A percentile compares a stretch with the other conserved stretches of the same genome.
Conservation (phyloP, 1,140 invertebrate species). For the Pygmarrhopalites habei region DNA sequence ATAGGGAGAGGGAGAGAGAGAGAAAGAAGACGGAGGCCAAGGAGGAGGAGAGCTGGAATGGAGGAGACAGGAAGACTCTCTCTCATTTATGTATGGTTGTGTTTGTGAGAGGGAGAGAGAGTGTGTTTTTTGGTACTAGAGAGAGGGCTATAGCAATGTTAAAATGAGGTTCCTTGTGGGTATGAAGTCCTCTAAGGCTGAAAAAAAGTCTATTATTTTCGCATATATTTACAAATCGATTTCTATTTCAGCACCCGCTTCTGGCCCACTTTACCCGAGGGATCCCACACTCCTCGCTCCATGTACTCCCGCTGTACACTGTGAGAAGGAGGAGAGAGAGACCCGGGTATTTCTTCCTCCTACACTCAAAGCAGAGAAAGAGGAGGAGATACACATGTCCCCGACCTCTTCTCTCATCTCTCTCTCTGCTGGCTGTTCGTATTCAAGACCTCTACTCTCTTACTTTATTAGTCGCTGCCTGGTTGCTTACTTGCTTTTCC, state of each 20-base stretch:
- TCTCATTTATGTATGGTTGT: no score
- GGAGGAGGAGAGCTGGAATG: no score
- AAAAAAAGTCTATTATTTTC: conserved; percentile 29
- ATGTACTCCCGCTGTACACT: no score
- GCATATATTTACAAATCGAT: conserved; percentile 36
- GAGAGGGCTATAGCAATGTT: no score
- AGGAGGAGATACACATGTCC: conserved; percentile 5
- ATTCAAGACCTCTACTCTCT: conserved; percentile 3
- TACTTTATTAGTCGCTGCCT: conserved; percentile 8
- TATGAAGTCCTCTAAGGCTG: not conserved
- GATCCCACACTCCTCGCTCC: not conserved
- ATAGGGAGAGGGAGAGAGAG: no score
- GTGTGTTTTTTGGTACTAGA: no score
- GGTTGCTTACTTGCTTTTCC: conserved; percentile 9
- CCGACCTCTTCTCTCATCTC: conserved; percentile 14
- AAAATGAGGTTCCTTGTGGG: not conserved
- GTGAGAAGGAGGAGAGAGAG: no score
- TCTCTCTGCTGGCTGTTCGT: not conserved
- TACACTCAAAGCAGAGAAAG: no score
- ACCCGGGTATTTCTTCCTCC: not conserved
- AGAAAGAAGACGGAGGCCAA: no score
- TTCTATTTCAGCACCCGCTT: conserved; percentile 29
- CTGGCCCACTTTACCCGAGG: conserved; percentile 1
- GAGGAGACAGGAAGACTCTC: no score
- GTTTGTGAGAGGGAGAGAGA: no score